phyloP scores from a whole-genome alignment of 1,140 invertebrate genomes.

The Metaphire vulgaris region DNA sequence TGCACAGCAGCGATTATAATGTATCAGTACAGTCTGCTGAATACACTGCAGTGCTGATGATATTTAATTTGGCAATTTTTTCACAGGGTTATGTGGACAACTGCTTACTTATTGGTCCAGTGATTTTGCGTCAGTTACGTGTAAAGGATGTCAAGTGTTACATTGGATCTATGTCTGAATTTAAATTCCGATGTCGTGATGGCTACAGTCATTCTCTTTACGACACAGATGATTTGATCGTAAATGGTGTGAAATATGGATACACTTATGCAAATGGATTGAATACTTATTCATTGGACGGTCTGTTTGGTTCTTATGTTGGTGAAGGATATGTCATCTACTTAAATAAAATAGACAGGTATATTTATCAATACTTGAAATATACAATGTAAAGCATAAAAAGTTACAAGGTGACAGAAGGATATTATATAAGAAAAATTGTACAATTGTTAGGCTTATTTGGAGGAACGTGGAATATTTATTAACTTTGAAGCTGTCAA shows the following conservation, averaged over 20 bases:
- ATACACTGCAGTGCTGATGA: too few relatives aligned
- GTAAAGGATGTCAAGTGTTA: conserved; percentile 32
- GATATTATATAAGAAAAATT: background rate
- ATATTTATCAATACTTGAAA: background rate
- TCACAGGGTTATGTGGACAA: conserved; percentile 26
- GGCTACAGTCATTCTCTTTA: conserved; percentile 19
- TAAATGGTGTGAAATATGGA: background rate
- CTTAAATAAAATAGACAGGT: background rate
- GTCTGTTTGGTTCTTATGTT: conserved; percentile 8
- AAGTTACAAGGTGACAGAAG: background rate
- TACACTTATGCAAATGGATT: background rate
- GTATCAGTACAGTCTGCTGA: too few relatives aligned
- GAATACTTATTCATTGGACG: background rate
- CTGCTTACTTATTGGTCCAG: conserved; percentile 39
- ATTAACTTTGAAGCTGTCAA: too few relatives aligned
- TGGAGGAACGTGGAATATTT: too few relatives aligned
- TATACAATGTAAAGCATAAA: background rate
- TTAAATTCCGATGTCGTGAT: conserved; percentile 31
- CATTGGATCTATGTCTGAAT: background rate
- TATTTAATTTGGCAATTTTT: too few relatives aligned
- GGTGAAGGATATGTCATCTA: conserved; percentile 20
- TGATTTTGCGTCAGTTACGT: conserved; percentile 37
- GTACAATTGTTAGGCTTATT: background rate
- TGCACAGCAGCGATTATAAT: too few relatives aligned
- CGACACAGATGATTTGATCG: background rate